Evolutionary conservation across 1,140 invertebrate species (phyloP), one percentile per base, ranked within the genome.

Genomic region (Pomacea maculata): DNA sequence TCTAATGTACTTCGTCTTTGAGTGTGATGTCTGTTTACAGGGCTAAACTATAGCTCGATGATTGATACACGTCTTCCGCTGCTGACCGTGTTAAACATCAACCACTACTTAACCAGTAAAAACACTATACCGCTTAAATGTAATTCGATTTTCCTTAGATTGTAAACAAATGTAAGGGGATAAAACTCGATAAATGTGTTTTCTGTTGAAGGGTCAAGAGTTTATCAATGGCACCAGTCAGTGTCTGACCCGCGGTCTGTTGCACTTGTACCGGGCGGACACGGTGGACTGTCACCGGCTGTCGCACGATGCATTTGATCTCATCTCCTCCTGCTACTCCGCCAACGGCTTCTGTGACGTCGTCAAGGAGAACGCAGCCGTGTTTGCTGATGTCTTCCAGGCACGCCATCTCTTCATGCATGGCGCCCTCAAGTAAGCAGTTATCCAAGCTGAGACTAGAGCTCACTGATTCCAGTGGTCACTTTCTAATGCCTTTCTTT

Each of bases 231-330:
- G 34, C 2, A 81, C 64, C 10, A n/a, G n/a, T 9, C 54, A 54
- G 57, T 81, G 80, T 57, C 57, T 81, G 57, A 81, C 80, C 19
- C 54, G 57, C 12, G 57, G 29, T 52, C 75, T 81, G 68, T 19
- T 81, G 81, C 14, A 52, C 21, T 45, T 73, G 25, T 80, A 80
- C 68, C 17, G 52, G 61, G 17, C 72, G 61, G 74, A 80, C 34
- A 15, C 61, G 45, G 81, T 80, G 29, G 67, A 80, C 54, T 82
- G 81, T 70, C 81, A 82, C 61, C 77, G 67, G 8, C 78, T 82
- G 63, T 68, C 65, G 3, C 81, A 82, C 19, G 76, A n/a, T 12
- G 81, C 81, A 21, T 82, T 79, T 29, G 67, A 79, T 21, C 57
- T 29, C 45, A 52, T 77, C 52, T 57, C 63, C 55, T 74, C 72